Base-by-base conservation (phyloP, 2,888 invertebrate genomes). In the Trissoscelio sp. region DNA sequence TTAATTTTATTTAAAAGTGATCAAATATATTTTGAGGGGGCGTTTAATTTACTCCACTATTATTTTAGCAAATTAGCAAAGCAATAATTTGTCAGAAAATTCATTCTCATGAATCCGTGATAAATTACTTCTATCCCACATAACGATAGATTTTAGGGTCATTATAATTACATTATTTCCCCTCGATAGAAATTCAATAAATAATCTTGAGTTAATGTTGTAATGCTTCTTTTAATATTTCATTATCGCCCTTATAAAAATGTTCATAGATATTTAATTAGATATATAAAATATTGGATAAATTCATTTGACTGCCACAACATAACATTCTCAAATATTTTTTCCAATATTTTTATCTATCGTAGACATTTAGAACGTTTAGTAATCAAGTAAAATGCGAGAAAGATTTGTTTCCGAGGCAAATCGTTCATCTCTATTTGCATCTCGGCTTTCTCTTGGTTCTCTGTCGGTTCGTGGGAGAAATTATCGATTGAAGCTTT, bases 401-500 rank as follows among this genome's bases (percentile, higher is more conserved):
- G 3, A 42, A 64, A 57, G 46, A 74, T 55, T 74, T 55, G 28
- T 57, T 70, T 72, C 37, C 31, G 46, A n/a, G 14, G 28, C 51
- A 44, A 66, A 62, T 64, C 46, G 31, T 55, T 37, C 28, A 42
- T 64, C 46, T 64, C 44, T 60, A 72, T 75, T 75, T 81, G 42
- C 51, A 48, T 64, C 51, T 69, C 39, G 44, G n/a, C 28, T 28
- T 60, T 24, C 57, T 70, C 14, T 39, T 24, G 4, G 28, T 48
- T 39, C 12, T 51, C 34, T 11, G 42, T 75, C 24, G 22, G 42
- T 44, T 58, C 46, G 34, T 46, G 60, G 22, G 48, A 62, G 48
- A 37, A 78, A 81, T 75, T 81, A 80, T 83, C 80, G 80, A 83
- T 74, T 70, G 70, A 60, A 20, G 57, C 34, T 70, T 66, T 74